A percentile compares a stretch with the other conserved stretches of the same genome.
These are phyloP conservation scores for Platycercus adscitus DNA, from an alignment of 2,113 vertebrate species.

Conservation along the genomic window DNA sequence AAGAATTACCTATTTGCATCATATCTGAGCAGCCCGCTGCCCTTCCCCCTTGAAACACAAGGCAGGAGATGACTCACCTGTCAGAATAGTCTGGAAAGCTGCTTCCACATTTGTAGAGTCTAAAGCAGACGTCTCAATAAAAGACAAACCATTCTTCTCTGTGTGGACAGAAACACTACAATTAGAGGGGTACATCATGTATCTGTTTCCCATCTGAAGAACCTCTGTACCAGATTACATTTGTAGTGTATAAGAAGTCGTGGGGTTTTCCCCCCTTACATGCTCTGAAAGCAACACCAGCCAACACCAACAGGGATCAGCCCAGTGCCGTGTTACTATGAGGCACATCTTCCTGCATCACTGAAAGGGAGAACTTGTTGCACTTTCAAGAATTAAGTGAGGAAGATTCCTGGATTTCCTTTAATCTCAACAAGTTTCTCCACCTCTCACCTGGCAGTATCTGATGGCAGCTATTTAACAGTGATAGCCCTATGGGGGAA, in stretches of 20 bases:
- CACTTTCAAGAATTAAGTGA: neutral
- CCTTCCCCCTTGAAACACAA: neutral
- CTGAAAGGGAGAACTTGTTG: neutral
- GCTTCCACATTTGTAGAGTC: constrained; percentile 95
- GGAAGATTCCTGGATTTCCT: neutral
- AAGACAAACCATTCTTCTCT: constrained; percentile 93
- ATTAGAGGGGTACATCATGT: neutral
- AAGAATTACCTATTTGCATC: neutral
- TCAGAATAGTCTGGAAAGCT: constrained; percentile 94
- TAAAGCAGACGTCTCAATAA: constrained; percentile 95
- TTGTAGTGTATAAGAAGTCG: neutral
- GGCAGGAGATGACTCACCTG: constrained; percentile 78
- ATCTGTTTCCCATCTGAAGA: neutral
- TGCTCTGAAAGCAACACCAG: neutral
- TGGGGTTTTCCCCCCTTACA: rapidly evolving
- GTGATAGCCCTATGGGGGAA: neutral
- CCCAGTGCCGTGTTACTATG: neutral
- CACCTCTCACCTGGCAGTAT: neutral
- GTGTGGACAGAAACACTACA: constrained; percentile 50
- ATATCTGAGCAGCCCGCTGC: neutral
- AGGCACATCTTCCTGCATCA: neutral
- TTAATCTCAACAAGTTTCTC: neutral
- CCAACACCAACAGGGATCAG: neutral
- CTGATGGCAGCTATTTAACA: neutral
- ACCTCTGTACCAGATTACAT: neutral